Base-by-base conservation (phyloP, 2,113 vertebrate genomes). In the Bolborhynchus lineola region DNA sequence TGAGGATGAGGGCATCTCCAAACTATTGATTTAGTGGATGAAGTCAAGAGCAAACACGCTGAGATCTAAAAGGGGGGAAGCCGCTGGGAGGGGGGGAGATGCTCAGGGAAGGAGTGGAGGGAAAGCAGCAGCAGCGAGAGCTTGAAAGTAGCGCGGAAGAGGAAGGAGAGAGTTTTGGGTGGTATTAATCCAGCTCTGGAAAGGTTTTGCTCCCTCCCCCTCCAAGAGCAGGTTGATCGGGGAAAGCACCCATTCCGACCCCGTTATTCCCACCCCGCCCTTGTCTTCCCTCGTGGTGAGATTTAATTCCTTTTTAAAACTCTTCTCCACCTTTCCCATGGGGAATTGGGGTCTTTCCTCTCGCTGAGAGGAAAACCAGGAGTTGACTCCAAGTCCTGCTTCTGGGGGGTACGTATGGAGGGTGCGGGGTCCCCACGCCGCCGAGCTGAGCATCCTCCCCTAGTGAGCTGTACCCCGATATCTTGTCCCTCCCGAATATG, bases 21-120 rank as follows among this genome's bases (percentile, higher is more conserved):
- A 98, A 97, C 98, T 98, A 97, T 98, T 98, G 98, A 98, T 97
- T 98, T 98, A 98, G 97, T 82, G 97, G 98, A 98, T 97, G 97
- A 97, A 98, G 98, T 98, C 98, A 98, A 97, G 98, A 98, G 97
- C 97, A 93, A 93, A 97, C 97, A 92, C 95, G 86, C 97, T 88
- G 95, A 96, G 97, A 90, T 96, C 93, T 91, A 82, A 93, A 75
- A 33, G 35, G 64, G 46, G 53, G 57, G 55, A 70, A 37, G 49
- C n/a, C 19, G 74, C 60, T 74, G 14, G 31, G 44, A 11, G 14
- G 33, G 25, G 35, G 59, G 35, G 10, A 13, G 85, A 77, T 89
- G 96, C 60, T 70, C 91, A 62, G 80, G 92, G 81, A 82, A 65
- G 29, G 65, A 80, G 87, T 52, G 53, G 93, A 97, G 94, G 82